Conservation (phyloP, 92 coral and sea anemone species). For the Muricea muricata region DNA sequence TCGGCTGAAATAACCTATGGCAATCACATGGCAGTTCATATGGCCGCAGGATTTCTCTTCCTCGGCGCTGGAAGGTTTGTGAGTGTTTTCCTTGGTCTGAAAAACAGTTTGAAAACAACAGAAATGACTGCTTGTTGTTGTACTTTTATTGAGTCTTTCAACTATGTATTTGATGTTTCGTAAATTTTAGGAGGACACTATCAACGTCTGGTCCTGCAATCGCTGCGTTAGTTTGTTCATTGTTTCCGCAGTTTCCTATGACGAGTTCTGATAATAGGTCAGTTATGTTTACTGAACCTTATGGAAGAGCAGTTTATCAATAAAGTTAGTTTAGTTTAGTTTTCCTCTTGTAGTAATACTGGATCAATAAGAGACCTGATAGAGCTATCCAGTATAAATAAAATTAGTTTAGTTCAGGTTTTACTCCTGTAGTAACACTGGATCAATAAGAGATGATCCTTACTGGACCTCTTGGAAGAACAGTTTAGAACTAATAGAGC, state of each 20-base stretch:
- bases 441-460: background rate
- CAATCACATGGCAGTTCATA: slow-evolving; percentile 98
- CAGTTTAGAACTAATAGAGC: background rate
- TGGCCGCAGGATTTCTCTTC: slow-evolving; percentile 89
- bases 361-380: background rate
- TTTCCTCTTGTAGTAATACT: background rate
- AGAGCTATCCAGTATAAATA: background rate
- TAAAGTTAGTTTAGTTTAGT: slow-evolving; percentile 1
- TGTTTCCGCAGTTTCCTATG: slow-evolving; percentile 94
- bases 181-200: slow-evolving; percentile 72
- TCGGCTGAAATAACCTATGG: slow-evolving; percentile 89
- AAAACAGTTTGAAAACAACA: no score
- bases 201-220: slow-evolving; percentile 90
- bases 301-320: no score
- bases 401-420: background rate
- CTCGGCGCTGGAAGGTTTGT: slow-evolving; percentile 90
- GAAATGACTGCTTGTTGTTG: no score
- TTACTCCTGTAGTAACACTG: background rate
- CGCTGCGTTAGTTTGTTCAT: slow-evolving; percentile 93
- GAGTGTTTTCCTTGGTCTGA: background rate
- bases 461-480: background rate
- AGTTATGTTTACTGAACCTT: background rate
- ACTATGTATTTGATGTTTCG: no score
- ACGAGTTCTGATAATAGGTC: slow-evolving; percentile 98
- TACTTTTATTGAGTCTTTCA: background rate